Evolutionary conservation across 2,888 invertebrate genomes (phyloP).

Genomic region (Tineola bisselliella): DNA sequence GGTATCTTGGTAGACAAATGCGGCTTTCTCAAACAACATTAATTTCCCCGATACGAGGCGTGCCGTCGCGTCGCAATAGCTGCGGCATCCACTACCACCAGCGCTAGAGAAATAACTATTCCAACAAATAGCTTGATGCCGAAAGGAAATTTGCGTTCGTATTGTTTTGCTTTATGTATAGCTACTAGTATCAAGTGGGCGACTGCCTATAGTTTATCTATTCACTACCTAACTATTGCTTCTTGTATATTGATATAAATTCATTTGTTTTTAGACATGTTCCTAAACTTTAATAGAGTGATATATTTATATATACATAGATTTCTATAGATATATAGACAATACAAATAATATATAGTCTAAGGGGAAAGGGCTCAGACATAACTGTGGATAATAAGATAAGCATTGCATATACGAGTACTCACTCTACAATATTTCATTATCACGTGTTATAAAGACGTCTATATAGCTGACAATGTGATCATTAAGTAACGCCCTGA

Average conservation of each 20-base stretch:
- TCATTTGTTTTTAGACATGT: too few relatives aligned
- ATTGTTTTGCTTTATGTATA: not conserved
- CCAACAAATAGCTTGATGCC: not conserved
- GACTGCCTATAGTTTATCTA: not conserved
- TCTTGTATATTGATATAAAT: too few relatives aligned
- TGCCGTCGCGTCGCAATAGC: not conserved
- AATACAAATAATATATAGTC: too few relatives aligned
- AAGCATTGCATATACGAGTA: too few relatives aligned
- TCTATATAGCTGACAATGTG: not conserved
- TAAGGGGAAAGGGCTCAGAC: too few relatives aligned
- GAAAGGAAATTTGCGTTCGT: conserved; percentile 5
- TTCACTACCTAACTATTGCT: too few relatives aligned
- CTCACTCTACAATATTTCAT: not conserved
- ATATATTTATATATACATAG: too few relatives aligned
- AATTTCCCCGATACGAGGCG: conserved; percentile 7
- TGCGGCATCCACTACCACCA: not conserved
- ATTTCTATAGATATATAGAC: too few relatives aligned
- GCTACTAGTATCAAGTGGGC: not conserved
- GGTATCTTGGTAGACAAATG: conserved; percentile 10
- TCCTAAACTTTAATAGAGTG: too few relatives aligned
- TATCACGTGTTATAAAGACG: not conserved
- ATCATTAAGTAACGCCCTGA: not conserved
- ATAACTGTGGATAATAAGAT: too few relatives aligned
- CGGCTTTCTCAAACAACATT: conserved; percentile 11
- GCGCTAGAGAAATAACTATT: not conserved